Evolutionary conservation across 1,140 invertebrate species (phyloP), one percentile per base, ranked within the genome.

Genomic region (Drosophila virilis): DNA sequence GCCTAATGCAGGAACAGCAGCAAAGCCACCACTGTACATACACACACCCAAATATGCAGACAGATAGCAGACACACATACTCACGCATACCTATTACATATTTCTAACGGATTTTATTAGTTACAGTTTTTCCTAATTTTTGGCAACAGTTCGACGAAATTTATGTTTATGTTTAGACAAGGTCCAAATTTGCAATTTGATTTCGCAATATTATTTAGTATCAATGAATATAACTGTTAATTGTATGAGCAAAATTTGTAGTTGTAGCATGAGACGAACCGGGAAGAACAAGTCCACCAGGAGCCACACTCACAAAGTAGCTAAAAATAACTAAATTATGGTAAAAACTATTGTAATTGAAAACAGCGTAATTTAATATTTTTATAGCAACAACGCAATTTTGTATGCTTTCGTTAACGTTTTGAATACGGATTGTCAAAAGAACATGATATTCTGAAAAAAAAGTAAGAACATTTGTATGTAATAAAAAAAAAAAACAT

Each of bases 371-470:
- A 88, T 80, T 69, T 79, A 66, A 79, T 80, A 79, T 77, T 84
- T 89, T 77, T 71, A 83, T 89, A 88, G 62, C 76, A 83, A 74
- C 72, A 82, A 52, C 35, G 51, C 58, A 60, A 65, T 61, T 54
- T 70, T 84, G 80, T 80, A 80, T 75, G 60, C 60, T 66, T 89
- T 78, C 72, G 61, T 80, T 78, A 69, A 65, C 43, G 62, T 84
- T 69, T 75, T 54, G 6, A 60, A 67, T 42, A 64, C 38, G 52
- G 32, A 54, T 69, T 60, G 52, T 50, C 40, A 51, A 65, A 74
- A 55, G 45, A 45, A 45, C 38, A 76, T 43, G 40, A 15, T 43
- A 55, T 61, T 17, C 57, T 40, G 50, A 52, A 46, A 74, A 72
- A 46, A 50, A 71, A 17, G 72, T 60, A 50, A 70, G 42, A 84